Percentiles rank a stretch among this genome's conserved stretches.
Conservation (phyloP, 37 sponge, comb jelly and placozoan genomes). For the Agelas oroides region DNA sequence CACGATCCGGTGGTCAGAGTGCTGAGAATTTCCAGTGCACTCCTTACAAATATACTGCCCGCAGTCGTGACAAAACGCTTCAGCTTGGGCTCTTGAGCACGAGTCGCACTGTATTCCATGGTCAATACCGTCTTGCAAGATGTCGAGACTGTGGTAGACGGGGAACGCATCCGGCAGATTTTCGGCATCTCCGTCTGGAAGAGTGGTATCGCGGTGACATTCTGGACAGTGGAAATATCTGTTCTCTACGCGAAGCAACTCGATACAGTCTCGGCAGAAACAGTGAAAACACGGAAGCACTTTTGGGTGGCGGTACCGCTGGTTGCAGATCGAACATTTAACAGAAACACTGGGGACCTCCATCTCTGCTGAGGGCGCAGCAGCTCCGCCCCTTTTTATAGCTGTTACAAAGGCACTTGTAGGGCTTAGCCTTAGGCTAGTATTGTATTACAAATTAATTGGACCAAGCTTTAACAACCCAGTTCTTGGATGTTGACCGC, state of each 20-base stretch:
- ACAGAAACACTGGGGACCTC: not conserved
- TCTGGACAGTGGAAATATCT: not conserved
- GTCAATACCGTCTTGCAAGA: not conserved
- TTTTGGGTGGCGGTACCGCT: not conserved
- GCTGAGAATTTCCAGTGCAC: too few relatives aligned
- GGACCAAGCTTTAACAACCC: too few relatives aligned
- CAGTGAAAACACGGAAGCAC: constrained; percentile 13
- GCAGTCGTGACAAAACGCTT: not conserved
- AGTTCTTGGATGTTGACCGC: too few relatives aligned
- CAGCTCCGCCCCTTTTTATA: too few relatives aligned
- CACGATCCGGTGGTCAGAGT: not conserved
- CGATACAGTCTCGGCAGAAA: not conserved
- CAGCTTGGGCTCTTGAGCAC: not conserved
- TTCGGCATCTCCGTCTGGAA: not conserved
- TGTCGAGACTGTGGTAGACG: not conserved
- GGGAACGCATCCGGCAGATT: constrained; percentile 9
- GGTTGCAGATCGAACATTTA: constrained; percentile 1
- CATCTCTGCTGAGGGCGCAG: too few relatives aligned
- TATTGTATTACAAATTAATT: too few relatives aligned
- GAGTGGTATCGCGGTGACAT: not conserved
- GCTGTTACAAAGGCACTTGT: too few relatives aligned
- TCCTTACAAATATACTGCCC: not conserved
- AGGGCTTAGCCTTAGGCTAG: too few relatives aligned
- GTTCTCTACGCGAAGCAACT: not conserved
- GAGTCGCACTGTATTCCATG: too few relatives aligned